Percentiles rank a stretch among this genome's conserved stretches.
Conservation (phyloP, 2,113 vertebrate genomes). For the Zeus faber region DNA sequence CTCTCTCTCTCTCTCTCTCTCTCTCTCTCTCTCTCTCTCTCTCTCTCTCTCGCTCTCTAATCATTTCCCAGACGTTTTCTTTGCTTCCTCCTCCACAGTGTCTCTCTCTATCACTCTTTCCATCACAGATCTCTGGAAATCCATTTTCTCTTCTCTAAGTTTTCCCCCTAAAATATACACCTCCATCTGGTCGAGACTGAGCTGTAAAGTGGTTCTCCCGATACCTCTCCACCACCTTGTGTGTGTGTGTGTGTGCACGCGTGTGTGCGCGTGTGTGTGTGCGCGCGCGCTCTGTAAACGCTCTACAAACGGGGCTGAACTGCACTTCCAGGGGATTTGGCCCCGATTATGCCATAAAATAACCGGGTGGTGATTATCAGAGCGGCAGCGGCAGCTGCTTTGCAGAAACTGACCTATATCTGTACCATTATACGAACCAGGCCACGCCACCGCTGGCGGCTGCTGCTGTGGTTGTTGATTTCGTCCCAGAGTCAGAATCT, state of each 20-base stretch:
- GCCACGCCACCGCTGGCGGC: no score
- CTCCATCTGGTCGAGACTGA: no score
- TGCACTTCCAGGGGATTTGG: slow-evolving; percentile 50
- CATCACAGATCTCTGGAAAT: background rate
- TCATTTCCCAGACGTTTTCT: background rate
- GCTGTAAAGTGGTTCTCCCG: no score
- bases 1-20: background rate
- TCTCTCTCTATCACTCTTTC: no score
- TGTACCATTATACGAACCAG: slow-evolving; percentile 31
- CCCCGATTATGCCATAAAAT: slow-evolving; percentile 49
- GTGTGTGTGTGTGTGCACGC: no score
- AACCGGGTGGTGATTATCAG: slow-evolving; percentile 51
- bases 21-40: background rate
- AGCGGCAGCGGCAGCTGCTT: slow-evolving; percentile 43
- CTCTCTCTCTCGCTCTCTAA: slow-evolving; percentile 2
- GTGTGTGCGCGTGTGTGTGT: no score
- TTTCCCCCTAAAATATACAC: background rate
- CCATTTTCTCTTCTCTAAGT: background rate
- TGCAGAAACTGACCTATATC: slow-evolving; percentile 58
- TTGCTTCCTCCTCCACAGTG: no score
- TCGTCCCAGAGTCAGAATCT: no score
- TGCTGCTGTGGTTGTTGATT: no score
- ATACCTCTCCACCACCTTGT: no score
- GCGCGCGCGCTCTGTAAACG: no score
- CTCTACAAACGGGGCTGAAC: slow-evolving; percentile 9